These are phyloP conservation scores for Trimorus sp. DNA, from an alignment of 2,888 invertebrate species.

Conservation along the genomic window DNA sequence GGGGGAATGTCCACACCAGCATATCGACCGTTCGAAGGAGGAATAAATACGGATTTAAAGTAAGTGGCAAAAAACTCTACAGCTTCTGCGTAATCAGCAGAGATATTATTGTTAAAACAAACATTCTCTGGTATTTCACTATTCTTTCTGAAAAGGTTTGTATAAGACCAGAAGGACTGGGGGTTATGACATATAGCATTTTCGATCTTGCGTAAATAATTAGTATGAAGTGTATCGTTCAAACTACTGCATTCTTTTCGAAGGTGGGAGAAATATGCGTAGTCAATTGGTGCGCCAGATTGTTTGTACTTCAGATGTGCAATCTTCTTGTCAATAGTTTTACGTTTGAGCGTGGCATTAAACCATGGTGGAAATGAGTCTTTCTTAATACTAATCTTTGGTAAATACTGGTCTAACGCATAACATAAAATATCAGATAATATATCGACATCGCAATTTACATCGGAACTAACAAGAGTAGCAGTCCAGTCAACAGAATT, in stretches of 20 bases:
- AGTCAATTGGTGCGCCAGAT: not conserved
- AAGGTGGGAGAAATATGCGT: not conserved
- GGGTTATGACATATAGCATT: not conserved
- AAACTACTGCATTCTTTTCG: not conserved
- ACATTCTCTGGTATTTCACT: not conserved
- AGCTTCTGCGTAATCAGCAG: not conserved
- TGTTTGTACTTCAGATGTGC: not conserved
- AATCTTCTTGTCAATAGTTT: constrained; percentile 4
- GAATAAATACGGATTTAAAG: not conserved
- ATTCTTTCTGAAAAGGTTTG: not conserved
- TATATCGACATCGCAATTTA: not conserved
- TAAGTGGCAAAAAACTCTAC: not conserved
- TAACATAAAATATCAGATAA: not conserved
- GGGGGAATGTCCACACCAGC: not conserved
- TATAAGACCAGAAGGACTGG: not conserved
- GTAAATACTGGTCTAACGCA: not conserved
- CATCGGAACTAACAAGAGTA: not conserved
- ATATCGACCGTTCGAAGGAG: no score
- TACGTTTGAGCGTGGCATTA: not conserved
- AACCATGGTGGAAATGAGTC: constrained; percentile 1
- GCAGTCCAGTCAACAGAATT: not conserved
- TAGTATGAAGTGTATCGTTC: not conserved
- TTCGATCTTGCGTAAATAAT: not conserved
- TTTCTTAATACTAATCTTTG: not conserved
- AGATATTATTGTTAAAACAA: not conserved